Evolutionary conservation across 2,888 invertebrate species (phyloP), one percentile per base, ranked within the genome.

Genomic region (Steinernema carpocapsae): DNA sequence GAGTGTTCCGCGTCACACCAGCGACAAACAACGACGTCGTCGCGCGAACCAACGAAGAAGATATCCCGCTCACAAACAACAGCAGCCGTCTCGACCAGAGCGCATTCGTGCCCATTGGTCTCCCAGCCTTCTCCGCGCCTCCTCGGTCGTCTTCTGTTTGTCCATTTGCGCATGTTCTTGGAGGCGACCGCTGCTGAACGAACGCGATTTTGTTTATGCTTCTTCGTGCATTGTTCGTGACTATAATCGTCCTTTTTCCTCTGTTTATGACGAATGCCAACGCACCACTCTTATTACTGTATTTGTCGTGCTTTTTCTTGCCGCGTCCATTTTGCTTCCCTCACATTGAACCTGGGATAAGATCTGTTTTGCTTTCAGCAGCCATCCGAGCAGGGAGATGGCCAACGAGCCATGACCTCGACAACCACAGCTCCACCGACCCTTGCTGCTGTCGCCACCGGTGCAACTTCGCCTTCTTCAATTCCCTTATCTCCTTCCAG

Each of bases 401-500:
- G 64, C 64, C 64, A n/a, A 64, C 64, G 64, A 64, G 64, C 64
- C 64, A 64, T 64, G 64, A 64, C 64, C 64, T 64, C 64, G 64
- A 64, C 56, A 19, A 56, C 24, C 56, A 24, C 64, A 32, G 64
- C 29, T 64, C 64, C 64, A 32, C 64, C 64, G 64, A n/a, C 64
- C 64, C 24, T 64, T 32, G 37, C 64, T 26, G 64, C 64, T 32
- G 64, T n/a, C 37, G 32, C 32, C 37, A 32, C 32, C 64, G 32
- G 32, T 32, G 32, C 64, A 64, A 64, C 64, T 64, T 64, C 64
- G 17, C 37, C 37, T 37, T 37, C 37, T 37, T 64, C 64, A 32
- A 26, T 64, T 22, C 64, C 64, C 32, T 19, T 48, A 48, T 37
- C 37, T 37, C 37, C 37, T 10, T 10, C 37, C 37, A 17, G 56